Base-by-base conservation (phyloP, 2,888 invertebrate genomes). In the Gnatocerus cornutus region DNA sequence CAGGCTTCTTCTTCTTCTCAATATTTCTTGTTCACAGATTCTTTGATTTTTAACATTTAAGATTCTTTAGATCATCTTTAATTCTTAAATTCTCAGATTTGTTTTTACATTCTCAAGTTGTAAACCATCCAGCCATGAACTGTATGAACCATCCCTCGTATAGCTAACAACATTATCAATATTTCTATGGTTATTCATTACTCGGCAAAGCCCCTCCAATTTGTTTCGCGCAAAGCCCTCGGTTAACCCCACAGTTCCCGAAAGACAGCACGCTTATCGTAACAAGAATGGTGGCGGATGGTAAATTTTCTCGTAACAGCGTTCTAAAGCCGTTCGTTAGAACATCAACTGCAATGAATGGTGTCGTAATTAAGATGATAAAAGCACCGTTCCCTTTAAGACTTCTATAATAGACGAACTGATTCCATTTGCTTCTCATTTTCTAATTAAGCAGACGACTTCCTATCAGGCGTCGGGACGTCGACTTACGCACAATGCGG, bases 341-440 rank as follows among this genome's bases (percentile, higher is more conserved):
- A 61, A 61, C 61, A 61, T 61, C 61, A 48, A 16, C 46, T 48
- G 46, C 33, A 10, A 61, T 61, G 61, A 61, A 61, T 58, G 61
- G 46, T 48, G 48, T 30, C 41, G 48, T 61, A 61, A 61, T 61
- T 61, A 61, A 61, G 61, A 61, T 61, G 46, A 61, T 61, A 61
- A 61, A 61, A 61, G 61, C 61, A 41, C 39, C 43, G 14, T 43
- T 46, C 30, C 59, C 45, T 37, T 27, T 46, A 61, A 61, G 61
- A 48, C 61, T 46, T 33, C 61, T 46, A 48, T 16, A 46, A 61
- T 48, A 61, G 61, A 61, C 61, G 61, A 16, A 61, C 46, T 45
- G 46, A 61, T 48, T 61, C 61, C 48, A 61, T 61, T 61, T 61
- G 37, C 48, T 16, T 56, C 41, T 56, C 56, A 27, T 56, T 56